Evolutionary conservation across 2,797 vertebrate genomes (phyloP), one percentile per base, ranked within the genome.

Genomic region (Neomorphus geoffroyi): DNA sequence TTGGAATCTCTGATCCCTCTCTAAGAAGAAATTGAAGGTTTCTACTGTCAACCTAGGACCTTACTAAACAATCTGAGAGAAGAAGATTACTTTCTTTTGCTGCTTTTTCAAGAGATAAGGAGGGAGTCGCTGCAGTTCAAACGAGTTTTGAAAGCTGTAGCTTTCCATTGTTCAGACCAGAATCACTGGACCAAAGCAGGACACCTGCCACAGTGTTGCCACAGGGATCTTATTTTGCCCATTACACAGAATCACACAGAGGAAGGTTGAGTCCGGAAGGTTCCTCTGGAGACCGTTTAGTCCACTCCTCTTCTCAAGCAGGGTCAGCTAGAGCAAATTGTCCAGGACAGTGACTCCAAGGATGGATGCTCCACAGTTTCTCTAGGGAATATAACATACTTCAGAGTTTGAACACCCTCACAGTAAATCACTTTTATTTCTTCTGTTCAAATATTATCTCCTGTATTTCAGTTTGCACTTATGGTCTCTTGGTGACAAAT

Each of bases 331-430:
- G 4, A 84, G 30, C 27, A 79, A 10, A 16, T 23, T 69, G 24
- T 80, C 27, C 72, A 48, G 48, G 18, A 16, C 30, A 33, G 7
- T 37, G 21, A 35, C 24, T 78, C 41, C 35, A 56, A 71, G 30
- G 14, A 28, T 23, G 13, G 45, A 48, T 8, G 19, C 23, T 37
- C 21, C 41, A 37, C 19, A 61, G 3, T 10, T 67, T 60, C 73
- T 80, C 37, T 41, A 23, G 26, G 3, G 18, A 50, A 14, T 3
- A 1, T 1, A 2, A 14, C 3, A 1, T 1, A 2, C 13, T 66
- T 13, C 41, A 57, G 14, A 32, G 57, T 46, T 75, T 72, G 54
- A 75, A 15, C 30, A 46, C 14, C 10, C 11, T 61, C 15, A 15
- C 13, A 28, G 17, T 27, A 54, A 78, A 54, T 13, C 7, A 23